Percentiles rank a stretch among this genome's conserved stretches.
Evolutionary conservation across 2,888 invertebrate species (phyloP).

Genomic region (Eristalis intricaria): DNA sequence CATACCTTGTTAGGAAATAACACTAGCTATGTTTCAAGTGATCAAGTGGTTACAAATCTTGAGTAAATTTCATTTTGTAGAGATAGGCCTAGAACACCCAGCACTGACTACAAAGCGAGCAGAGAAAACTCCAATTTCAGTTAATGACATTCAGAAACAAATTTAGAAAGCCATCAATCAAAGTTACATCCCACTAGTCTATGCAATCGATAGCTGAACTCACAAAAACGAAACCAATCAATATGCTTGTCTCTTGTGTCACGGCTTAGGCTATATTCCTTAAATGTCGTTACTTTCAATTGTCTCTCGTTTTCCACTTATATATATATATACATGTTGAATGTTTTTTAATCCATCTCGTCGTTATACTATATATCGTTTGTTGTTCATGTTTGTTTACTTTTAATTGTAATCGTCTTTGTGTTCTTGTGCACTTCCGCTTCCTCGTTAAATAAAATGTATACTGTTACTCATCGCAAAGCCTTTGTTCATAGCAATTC

Average conservation of each 20-base stretch:
- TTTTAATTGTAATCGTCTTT: slow-evolving; percentile 54
- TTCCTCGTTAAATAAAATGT: slow-evolving; percentile 39
- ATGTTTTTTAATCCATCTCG: slow-evolving; percentile 10
- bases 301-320: slow-evolving; percentile 45
- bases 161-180: background rate
- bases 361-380: slow-evolving; percentile 32
- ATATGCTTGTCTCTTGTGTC: slow-evolving; percentile 35
- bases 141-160: too few relatives aligned
- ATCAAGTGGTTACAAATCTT: too few relatives aligned
- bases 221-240: slow-evolving; percentile 12
- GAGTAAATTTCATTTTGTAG: too few relatives aligned
- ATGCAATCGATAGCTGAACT: too few relatives aligned
- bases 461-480: background rate
- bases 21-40: too few relatives aligned
- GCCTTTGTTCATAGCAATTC: background rate
- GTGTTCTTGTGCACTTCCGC: slow-evolving; percentile 61
- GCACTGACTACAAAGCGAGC: too few relatives aligned
- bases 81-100: too few relatives aligned
- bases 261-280: background rate
- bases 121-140: too few relatives aligned
- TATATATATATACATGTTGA: background rate
- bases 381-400: slow-evolving; percentile 8
- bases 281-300: slow-evolving; percentile 43
- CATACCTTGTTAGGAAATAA: too few relatives aligned
- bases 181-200: background rate